These are phyloP conservation scores for Tetramorium parvispinum DNA, from an alignment of 1,140 invertebrate species.

Conservation along the genomic window DNA sequence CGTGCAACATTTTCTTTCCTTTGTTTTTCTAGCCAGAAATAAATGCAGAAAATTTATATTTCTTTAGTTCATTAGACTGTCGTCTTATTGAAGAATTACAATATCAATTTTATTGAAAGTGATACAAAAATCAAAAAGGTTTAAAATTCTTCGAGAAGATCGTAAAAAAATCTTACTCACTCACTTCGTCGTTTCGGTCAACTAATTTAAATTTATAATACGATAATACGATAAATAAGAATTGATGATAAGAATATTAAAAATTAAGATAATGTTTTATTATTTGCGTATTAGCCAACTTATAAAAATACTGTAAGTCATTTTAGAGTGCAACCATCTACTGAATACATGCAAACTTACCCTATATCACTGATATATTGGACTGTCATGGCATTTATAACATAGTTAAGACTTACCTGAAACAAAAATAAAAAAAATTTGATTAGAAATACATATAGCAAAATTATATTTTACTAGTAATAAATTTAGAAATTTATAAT, in stretches of 20 bases:
- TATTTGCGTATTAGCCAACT: neutral
- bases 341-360: conserved; percentile 13
- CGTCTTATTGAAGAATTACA: neutral
- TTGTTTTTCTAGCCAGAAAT: neutral
- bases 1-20: neutral
- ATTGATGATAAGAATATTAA: neutral
- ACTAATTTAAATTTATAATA: neutral
- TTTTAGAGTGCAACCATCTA: neutral
- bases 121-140: neutral
- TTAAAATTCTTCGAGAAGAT: neutral
- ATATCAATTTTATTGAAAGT: neutral
- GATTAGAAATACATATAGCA: neutral
- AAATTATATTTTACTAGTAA: neutral
- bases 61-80: neutral
- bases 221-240: neutral
- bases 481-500: neutral
- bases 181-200: neutral
- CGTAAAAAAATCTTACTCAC: neutral
- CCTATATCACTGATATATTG: neutral
- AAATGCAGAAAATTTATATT: neutral
- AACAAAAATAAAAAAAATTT: conserved; percentile 44
- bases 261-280: neutral
- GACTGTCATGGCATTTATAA: neutral
- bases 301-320: neutral
- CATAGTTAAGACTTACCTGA: conserved; percentile 59